Evolutionary conservation across 2,797 vertebrate genomes (phyloP), one percentile per base, ranked within the genome.

Genomic region (Threskiornis aethiopicus): DNA sequence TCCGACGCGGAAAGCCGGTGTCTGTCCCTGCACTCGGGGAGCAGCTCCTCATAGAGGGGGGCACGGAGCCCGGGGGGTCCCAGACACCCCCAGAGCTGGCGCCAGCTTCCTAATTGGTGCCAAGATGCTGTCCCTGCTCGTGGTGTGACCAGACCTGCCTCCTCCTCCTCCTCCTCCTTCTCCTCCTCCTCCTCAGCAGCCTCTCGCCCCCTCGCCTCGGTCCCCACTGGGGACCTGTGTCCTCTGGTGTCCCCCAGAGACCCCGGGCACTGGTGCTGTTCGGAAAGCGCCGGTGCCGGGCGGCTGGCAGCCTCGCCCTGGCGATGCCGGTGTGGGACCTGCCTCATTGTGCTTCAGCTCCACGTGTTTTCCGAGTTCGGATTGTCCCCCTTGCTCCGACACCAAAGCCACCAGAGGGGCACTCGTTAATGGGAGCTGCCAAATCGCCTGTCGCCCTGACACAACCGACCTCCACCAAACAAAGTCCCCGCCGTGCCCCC

Each of bases 381-480:
- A 33, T 65, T 54, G 22, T 91, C 33, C 58, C n/a, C 64, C 47
- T 58, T 28, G 7, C 59, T 54, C 61, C 21, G 9, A 11, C 3
- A 0, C 42, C 25, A 20, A 3, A 0, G 2, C 26, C 1, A 18
- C 64, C 71, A 31, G 49, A 52, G 17, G 31, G 20, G 3, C 15
- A 8, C 28, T 82, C 3, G 0, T 73, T 47, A 73, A 25, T 1
- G 6, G 61, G 84, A 89, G 26, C 51, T 87, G 46, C 8, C 42
- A 35, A 54, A 35, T 42, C 2, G 2, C 46, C 67, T 21, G 0
- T 39, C 5, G 1, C 61, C 39, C 57, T 19, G 25, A 42, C 29
- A 14, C 35, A 46, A 72, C 58, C 14, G 11, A 13, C 8, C 47
- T n/a, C 46, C 0, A 0, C n/a, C 3, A 2, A 19, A 21, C 0